Percentiles rank a stretch among this genome's conserved stretches.
These are phyloP conservation scores for Leucoraja erinaceus DNA, from an alignment of 2,113 vertebrate species.

Conservation along the genomic window DNA sequence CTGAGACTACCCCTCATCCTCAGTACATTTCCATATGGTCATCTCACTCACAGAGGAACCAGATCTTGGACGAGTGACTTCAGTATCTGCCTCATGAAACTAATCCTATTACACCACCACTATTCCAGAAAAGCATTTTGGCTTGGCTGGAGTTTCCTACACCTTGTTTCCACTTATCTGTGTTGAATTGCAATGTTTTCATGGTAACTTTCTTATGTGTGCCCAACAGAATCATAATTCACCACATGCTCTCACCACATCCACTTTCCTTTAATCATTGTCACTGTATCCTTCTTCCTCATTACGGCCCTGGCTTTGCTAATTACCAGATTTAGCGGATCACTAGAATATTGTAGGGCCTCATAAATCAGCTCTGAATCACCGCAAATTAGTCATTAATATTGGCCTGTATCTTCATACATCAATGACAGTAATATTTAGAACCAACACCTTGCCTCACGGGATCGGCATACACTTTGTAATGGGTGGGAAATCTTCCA, in stretches of 20 bases:
- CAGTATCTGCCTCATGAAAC: no score
- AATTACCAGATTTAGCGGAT: neutral
- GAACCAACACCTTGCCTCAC: neutral
- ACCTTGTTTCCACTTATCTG: neutral
- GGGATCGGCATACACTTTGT: neutral
- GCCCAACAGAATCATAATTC: neutral
- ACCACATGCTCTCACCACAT: neutral
- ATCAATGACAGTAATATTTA: neutral
- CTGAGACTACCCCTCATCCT: no score
- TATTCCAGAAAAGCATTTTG: neutral
- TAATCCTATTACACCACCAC: neutral
- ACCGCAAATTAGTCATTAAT: neutral
- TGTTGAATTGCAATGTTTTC: neutral
- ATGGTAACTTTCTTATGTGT: neutral
- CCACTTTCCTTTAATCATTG: neutral
- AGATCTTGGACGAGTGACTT: neutral
- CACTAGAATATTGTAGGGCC: neutral
- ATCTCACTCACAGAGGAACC: neutral
- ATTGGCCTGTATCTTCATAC: neutral
- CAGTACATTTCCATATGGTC: no score
- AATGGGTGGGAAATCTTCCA: neutral
- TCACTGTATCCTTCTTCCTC: neutral
- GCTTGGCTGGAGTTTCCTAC: neutral
- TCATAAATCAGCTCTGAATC: neutral
- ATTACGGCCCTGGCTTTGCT: neutral